phyloP scores from a whole-genome alignment of 1,140 invertebrate species.

The Capitella teleta region DNA sequence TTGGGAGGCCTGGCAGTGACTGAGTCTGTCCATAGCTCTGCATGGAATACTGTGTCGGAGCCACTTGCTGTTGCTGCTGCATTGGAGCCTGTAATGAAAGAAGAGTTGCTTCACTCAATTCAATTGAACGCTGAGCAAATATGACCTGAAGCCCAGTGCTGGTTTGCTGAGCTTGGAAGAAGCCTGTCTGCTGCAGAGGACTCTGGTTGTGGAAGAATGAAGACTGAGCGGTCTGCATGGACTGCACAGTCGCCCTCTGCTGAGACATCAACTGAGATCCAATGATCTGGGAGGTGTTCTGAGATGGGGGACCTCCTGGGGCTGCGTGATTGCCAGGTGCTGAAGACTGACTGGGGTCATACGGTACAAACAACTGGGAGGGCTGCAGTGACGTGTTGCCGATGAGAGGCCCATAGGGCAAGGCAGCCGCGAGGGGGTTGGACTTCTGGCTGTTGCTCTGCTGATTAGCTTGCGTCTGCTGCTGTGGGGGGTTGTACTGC shows the following conservation, averaged over 20 bases:
- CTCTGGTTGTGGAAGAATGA: constrained; percentile 26
- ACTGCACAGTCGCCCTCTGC: not conserved
- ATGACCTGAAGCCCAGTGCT: constrained; percentile 22
- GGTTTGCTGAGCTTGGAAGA: constrained; percentile 26
- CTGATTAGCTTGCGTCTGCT: constrained; percentile 7
- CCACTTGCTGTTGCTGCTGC: constrained; percentile 20
- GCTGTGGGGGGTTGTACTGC: constrained; percentile 15
- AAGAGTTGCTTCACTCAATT: constrained; percentile 13
- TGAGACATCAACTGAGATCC: constrained; percentile 46
- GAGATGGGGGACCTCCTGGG: constrained; percentile 2
- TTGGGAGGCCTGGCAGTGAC: constrained; percentile 14
- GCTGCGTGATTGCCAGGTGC: constrained; percentile 9
- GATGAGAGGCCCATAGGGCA: constrained; percentile 56
- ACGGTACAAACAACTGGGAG: constrained; percentile 25
- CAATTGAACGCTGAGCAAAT: constrained; percentile 10
- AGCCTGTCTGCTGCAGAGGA: constrained; percentile 25
- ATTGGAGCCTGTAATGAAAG: constrained; percentile 14
- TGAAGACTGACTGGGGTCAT: constrained; percentile 27
- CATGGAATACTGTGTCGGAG: constrained; percentile 18
- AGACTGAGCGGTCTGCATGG: constrained; percentile 21
- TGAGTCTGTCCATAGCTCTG: constrained; percentile 17
- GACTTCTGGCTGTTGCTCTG: constrained; percentile 12
- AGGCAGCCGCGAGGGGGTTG: constrained; percentile 37
- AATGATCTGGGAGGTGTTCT: constrained; percentile 43
- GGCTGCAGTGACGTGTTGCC: constrained; percentile 38